These are phyloP conservation scores for Chaenogobius annularis DNA, from an alignment of 2,113 vertebrate species.

Conservation along the genomic window DNA sequence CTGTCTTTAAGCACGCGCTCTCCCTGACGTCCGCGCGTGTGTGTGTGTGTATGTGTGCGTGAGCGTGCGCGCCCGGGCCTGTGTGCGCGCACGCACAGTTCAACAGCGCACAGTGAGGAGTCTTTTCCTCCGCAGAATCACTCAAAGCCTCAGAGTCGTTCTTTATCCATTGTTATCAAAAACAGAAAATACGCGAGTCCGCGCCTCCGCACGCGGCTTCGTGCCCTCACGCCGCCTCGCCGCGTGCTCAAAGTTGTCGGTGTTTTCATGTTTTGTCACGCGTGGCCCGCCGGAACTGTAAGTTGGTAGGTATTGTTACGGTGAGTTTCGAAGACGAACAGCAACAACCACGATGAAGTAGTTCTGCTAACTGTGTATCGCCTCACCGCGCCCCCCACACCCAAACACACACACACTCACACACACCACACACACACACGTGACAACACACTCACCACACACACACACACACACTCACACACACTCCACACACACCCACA, in stretches of 20 bases:
- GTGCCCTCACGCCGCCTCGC: neutral
- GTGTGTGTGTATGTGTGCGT: neutral
- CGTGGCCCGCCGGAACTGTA: constrained; percentile 56
- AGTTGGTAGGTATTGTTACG: constrained; percentile 70
- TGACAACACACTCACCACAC: too few species aligned
- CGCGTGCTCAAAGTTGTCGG: constrained; percentile 20
- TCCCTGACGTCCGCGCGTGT: constrained; percentile 48
- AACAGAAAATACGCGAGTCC: constrained; percentile 38
- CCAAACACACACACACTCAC: neutral
- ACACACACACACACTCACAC: too few species aligned
- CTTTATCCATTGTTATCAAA: constrained; percentile 17
- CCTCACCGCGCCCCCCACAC: too few species aligned
- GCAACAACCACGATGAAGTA: constrained; percentile 21
- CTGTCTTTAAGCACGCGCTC: constrained; percentile 58
- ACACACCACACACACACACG: constrained; percentile 5
- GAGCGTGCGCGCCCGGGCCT: constrained; percentile 54
- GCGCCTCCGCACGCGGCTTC: neutral
- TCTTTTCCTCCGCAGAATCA: constrained; percentile 42
- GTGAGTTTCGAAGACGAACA: constrained; percentile 69
- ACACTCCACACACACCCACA: too few species aligned
- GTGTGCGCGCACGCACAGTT: constrained; percentile 62
- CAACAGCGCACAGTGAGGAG: constrained; percentile 80
- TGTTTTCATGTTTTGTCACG: too few species aligned
- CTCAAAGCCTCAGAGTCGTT: constrained; percentile 62
- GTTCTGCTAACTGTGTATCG: constrained; percentile 21